phyloP scores from a whole-genome alignment of 2,888 invertebrate genomes.

The Pterobdella sp. region DNA sequence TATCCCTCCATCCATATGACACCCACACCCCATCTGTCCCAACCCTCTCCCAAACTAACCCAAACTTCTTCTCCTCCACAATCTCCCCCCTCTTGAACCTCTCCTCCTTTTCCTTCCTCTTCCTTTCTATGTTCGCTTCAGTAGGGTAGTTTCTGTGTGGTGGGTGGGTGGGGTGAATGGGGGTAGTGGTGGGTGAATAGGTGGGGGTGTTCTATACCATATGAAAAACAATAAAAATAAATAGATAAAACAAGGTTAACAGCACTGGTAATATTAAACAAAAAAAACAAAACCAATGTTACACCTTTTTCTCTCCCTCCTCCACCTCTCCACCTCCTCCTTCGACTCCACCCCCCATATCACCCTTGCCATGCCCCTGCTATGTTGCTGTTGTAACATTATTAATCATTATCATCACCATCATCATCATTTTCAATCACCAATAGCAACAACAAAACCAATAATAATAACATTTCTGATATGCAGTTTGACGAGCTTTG shows the following conservation, averaged over 20 bases:
- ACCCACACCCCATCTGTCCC: not conserved
- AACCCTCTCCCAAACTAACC: conserved; percentile 33
- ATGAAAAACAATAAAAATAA: conserved; percentile 13
- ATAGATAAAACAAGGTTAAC: conserved; percentile 5
- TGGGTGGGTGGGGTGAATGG: not conserved
- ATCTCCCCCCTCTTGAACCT: conserved; percentile 66
- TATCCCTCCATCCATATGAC: not conserved
- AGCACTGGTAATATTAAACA: not conserved
- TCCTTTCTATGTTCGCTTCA: conserved; percentile 60
- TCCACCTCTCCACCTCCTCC: conserved; percentile 77
- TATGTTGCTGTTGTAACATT: conserved; percentile 59
- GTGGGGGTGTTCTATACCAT: too few relatives aligned
- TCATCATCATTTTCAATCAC: not conserved
- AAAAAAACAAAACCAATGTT: not conserved
- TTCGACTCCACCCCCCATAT: conserved; percentile 67
- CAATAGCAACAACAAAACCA: conserved; percentile 15
- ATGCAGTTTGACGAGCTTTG: conserved; percentile 71
- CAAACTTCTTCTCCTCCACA: conserved; percentile 45
- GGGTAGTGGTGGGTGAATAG: not conserved
- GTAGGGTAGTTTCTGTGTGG: conserved; percentile 64
- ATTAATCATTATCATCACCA: not conserved
- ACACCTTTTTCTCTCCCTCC: conserved; percentile 66
- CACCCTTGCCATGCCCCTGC: conserved; percentile 70
- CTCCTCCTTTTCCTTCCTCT: conserved; percentile 60
- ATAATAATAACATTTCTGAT: conserved; percentile 58